Percentiles rank a stretch among this genome's conserved stretches.
These are phyloP conservation scores for Palaemon carinicauda DNA, from an alignment of 1,140 invertebrate genomes.

Conservation along the genomic window DNA sequence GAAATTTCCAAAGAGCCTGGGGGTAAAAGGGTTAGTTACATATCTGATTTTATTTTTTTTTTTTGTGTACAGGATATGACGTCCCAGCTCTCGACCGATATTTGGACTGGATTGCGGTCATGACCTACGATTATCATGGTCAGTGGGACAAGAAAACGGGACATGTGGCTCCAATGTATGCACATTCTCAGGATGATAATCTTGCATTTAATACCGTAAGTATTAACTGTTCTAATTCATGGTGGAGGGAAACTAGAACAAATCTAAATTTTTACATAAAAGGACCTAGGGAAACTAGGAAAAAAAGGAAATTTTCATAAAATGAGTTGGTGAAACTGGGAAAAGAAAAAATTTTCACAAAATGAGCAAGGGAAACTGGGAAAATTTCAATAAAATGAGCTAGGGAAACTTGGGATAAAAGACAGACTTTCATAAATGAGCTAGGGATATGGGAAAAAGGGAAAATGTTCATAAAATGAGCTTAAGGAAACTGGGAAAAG, in stretches of 20 bases:
- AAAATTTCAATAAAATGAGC: background rate
- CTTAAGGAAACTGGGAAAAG: no score
- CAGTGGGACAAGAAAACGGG: constrained; percentile 86
- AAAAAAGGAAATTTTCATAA: no score
- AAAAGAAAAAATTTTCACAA: no score
- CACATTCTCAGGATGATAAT: constrained; percentile 78
- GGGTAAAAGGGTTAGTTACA: no score
- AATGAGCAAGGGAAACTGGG: no score
- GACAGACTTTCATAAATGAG: background rate
- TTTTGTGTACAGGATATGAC: constrained; percentile 74
- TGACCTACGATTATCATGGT: constrained; percentile 88
- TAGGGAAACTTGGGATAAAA: background rate
- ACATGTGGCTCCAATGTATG: constrained; percentile 82
- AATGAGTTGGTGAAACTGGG: no score
- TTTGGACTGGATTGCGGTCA: constrained; percentile 87
- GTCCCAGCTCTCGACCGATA: constrained; percentile 76
- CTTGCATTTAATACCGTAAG: constrained; percentile 66
- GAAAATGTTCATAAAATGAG: no score
- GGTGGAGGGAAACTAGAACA: background rate
- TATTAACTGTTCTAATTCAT: background rate
- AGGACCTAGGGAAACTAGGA: no score
- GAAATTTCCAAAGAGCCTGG: no score
- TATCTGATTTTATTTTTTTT: no score
- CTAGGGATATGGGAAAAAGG: no score
- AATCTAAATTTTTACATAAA: background rate